These are phyloP conservation scores for Setophaga kirtlandii DNA, from an alignment of 2,113 vertebrate species.

Conservation along the genomic window DNA sequence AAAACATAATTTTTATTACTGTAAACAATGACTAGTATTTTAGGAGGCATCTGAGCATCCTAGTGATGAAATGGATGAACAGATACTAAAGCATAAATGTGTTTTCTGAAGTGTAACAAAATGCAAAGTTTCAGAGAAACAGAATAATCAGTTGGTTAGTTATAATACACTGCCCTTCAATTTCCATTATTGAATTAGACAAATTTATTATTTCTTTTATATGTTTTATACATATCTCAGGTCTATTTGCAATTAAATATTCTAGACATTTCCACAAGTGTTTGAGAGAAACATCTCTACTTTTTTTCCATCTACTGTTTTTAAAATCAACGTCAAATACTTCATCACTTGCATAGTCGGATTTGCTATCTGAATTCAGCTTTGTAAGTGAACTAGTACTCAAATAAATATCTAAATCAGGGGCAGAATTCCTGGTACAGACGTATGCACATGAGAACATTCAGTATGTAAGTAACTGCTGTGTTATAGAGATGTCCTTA, in stretches of 20 bases:
- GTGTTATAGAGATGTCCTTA: background rate
- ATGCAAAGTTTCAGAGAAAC: background rate
- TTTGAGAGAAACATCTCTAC: background rate
- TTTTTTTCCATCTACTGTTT: background rate
- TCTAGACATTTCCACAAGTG: background rate
- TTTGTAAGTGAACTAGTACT: background rate
- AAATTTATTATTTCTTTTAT: background rate
- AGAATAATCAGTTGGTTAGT: background rate
- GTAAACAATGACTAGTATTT: background rate
- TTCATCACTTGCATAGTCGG: background rate
- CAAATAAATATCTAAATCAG: background rate
- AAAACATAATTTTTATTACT: background rate
- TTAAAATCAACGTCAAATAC: background rate
- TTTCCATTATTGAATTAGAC: background rate
- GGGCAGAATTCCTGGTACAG: background rate
- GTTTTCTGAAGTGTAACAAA: conserved; percentile 3
- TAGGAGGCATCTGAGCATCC: background rate
- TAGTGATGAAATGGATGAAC: background rate
- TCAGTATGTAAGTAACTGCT: background rate
- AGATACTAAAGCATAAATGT: background rate
- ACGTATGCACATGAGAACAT: background rate
- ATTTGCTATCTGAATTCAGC: background rate
- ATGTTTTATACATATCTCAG: background rate
- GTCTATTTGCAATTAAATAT: background rate
- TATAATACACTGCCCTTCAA: background rate